Conservation (phyloP, 2,888 invertebrate genomes). For the Andrena chrysosceles region DNA sequence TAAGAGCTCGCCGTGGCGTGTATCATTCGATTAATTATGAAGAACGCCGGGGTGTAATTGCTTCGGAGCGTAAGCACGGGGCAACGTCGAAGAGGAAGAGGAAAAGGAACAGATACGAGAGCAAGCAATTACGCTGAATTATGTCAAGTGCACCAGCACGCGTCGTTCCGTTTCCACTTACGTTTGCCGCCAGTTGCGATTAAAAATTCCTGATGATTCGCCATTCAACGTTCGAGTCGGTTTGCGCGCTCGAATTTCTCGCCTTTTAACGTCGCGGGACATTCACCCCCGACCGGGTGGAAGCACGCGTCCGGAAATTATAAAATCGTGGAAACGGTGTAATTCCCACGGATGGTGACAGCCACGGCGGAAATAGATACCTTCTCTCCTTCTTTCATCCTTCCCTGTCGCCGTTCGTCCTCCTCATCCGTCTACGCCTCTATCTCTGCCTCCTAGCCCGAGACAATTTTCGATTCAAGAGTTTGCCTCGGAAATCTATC, state of each 20-base stretch:
- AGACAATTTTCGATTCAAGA: constrained; percentile 61
- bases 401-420: constrained; percentile 4
- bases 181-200: neutral
- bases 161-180: neutral
- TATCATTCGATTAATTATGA: constrained; percentile 41
- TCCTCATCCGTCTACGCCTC: neutral
- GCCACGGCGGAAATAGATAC: constrained; percentile 51
- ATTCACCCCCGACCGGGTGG: neutral
- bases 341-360: constrained; percentile 53
- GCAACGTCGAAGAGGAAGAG: neutral
- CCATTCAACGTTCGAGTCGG: neutral
- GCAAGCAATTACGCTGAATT: constrained; percentile 16
- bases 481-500: constrained; percentile 66
- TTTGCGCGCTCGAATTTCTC: neutral
- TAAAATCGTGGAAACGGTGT: constrained; percentile 58
- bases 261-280: neutral
- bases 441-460: neutral
- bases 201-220: constrained; percentile 7
- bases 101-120: neutral
- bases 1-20: neutral
- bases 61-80: neutral
- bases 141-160: constrained; percentile 5
- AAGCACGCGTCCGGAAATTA: constrained; percentile 57
- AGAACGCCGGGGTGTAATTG: constrained; percentile 25
- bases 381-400: constrained; percentile 14